Evolutionary conservation across 2,888 invertebrate genomes (phyloP), one percentile per base, ranked within the genome.

Genomic region (Steinernema scapterisci): DNA sequence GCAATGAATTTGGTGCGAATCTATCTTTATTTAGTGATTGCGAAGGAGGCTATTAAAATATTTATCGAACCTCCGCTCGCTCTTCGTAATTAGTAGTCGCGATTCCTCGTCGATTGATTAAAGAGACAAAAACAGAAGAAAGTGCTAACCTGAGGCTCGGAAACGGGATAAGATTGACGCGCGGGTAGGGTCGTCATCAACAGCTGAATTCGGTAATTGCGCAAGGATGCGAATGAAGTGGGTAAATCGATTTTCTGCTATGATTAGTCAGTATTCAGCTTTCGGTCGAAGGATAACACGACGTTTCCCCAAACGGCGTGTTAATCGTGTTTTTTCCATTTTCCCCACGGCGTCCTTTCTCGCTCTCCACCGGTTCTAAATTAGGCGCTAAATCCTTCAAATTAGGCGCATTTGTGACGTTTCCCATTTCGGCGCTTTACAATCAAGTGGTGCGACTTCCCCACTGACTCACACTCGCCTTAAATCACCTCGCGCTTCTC

Each of bases 201-300:
- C 54, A 54, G 54, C 54, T 54, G 54, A 11, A 21, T 54, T 54
- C 54, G 54, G 54, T 54, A 54, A 54, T 54, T 54, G 54, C 54
- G 54, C 54, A 25, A 54, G 38, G 38, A 38, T 3, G 38, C 38
- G 38, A 38, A 38, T 38, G 38, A 38, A 38, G 54, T 21, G 54
- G 19, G 23, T 2, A 54, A 38, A 54, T 54, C 25, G 54, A 54
- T 25, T 54, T 54, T 54, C 54, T 6, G 54, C 19, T 48, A 21
- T 54, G 21, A 54, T 54, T 54, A 54, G 54, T 19, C 23, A 25
- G 23, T 21, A 54, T 54, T 54, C 54, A 54, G 54, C 23, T 38
- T 9, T 38, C 3, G 38, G 38, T 9, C 23, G 23, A 25, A 54
- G 23, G 54, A 54, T 48, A 48, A 48, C 48, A 48, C 48, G 19